Conservation (phyloP, 2,888 invertebrate genomes). For the Pristionchus mayeri region DNA sequence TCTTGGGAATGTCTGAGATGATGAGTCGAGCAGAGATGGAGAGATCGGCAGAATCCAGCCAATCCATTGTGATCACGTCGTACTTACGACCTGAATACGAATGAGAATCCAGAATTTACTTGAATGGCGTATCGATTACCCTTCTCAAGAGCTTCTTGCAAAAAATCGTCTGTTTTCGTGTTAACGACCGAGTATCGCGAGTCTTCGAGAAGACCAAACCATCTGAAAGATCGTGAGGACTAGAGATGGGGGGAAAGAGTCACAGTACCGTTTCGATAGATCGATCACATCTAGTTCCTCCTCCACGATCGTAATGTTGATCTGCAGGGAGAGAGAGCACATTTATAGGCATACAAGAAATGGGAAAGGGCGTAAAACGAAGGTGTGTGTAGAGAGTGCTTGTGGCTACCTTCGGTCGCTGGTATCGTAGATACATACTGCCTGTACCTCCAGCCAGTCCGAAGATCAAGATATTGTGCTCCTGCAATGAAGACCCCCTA, state of each 20-base stretch:
- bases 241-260: not conserved
- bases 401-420: slow-evolving; percentile 35
- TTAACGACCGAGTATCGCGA: slow-evolving; percentile 15
- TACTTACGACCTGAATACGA: not conserved
- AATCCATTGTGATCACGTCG: not conserved
- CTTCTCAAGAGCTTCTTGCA: not conserved
- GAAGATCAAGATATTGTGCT: slow-evolving; percentile 3
- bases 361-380: not conserved
- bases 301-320: slow-evolving; percentile 38
- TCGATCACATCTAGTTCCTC: slow-evolving; percentile 42
- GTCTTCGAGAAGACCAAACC: slow-evolving; percentile 37
- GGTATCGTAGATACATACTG: slow-evolving; percentile 45
- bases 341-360: not conserved
- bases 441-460: not conserved
- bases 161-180: not conserved
- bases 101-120: not conserved
- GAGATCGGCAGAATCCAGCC: slow-evolving; percentile 17
- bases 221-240: not conserved
- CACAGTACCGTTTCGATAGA: not conserved
- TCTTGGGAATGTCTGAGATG: slow-evolving; percentile 12
- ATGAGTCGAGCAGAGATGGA: slow-evolving; percentile 9
- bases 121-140: no score
- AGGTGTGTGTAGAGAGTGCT: not conserved
- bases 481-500: slow-evolving; percentile 2
- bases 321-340: not conserved